Evolutionary conservation across 2,888 invertebrate species (phyloP), one percentile per base, ranked within the genome.

Genomic region (Drosophila barbarae): DNA sequence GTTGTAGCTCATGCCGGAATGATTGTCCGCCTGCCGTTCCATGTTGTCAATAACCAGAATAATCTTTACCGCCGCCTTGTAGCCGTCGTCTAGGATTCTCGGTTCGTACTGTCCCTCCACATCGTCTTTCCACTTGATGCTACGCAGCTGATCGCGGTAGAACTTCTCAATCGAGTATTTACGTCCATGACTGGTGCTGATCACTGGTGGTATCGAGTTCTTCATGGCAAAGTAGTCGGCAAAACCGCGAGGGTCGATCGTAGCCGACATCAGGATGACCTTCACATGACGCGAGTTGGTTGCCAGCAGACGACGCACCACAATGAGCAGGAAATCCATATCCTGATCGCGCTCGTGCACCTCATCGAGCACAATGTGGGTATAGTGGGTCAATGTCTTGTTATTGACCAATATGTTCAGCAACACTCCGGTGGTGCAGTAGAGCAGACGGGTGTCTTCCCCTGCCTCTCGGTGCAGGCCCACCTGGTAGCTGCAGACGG

Each of bases 181-280:
- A 72, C 86, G 91, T 74, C 89, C 90, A 86, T 90, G 91, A 71
- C 87, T 90, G 47, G 92, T 90, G 77, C 88, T 92, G 70, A 94
- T 83, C 13, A 93, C 88, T 0, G 93, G 94, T 0, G 93, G 92
- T 12, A 90, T 88, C 13, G 89, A 67, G 5, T 69, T 64, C 10
- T 71, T 76, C 12, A 86, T 84, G 41, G 76, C 78, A 68, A 89
- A 89, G 67, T 89, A 89, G 1, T 88, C 84, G 1, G 85, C 69
- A 70, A 89, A 88, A 77, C 87, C 60, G 1, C 73, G 71, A 0
- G 93, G 92, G 84, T 97, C 93, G 77, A 98, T 94, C 2, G 98
- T 98, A 0, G 98, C 98, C 0, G 98, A 98, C 98, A 98, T 98
- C 3, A 98, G 90, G 52, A 98, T 91, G 0, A 95, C 91, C 90